A percentile compares a stretch with the other conserved stretches of the same genome.
Evolutionary conservation across 2,797 vertebrate species (phyloP).

Genomic region (Acanthurus leucopareius): DNA sequence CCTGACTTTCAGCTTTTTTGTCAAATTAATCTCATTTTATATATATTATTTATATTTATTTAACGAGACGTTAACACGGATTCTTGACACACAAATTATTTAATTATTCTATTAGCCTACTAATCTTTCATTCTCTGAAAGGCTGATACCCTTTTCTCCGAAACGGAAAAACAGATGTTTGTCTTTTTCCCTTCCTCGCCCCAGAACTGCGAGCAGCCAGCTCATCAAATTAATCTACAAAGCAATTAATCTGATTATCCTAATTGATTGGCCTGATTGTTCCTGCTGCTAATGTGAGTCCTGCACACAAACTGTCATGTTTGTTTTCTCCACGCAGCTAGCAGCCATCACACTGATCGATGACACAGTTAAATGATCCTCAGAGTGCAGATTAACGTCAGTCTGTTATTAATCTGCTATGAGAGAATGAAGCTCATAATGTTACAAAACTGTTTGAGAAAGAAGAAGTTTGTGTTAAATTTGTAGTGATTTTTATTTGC

Average conservation of each 20-base stretch:
- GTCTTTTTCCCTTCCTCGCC: conserved; percentile 19
- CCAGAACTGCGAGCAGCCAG: conserved; percentile 27
- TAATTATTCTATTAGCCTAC: conserved; percentile 20
- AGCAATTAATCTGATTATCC: conserved; percentile 66
- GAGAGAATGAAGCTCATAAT: not conserved
- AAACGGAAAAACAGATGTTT: conserved; percentile 29
- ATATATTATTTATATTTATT: too few relatives aligned
- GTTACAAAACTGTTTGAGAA: too few relatives aligned
- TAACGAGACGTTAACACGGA: not conserved
- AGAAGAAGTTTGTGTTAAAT: too few relatives aligned
- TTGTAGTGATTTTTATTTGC: too few relatives aligned
- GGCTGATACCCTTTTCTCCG: conserved; percentile 12
- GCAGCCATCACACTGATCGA: conserved; percentile 27
- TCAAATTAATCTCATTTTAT: not conserved
- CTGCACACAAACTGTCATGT: conserved; percentile 43
- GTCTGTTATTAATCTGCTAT: not conserved
- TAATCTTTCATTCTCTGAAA: conserved; percentile 62
- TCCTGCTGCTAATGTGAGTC: conserved; percentile 28
- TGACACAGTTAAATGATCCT: conserved; percentile 27
- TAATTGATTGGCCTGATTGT: conserved; percentile 65
- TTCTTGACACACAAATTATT: conserved; percentile 13
- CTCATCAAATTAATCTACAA: conserved; percentile 46
- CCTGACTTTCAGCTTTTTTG: not conserved
- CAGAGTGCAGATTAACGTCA: conserved; percentile 17
- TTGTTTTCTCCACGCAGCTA: conserved; percentile 36